These are phyloP conservation scores for Tenrec ecaudatus DNA, from an alignment of 2,113 vertebrate species.

Conservation along the genomic window DNA sequence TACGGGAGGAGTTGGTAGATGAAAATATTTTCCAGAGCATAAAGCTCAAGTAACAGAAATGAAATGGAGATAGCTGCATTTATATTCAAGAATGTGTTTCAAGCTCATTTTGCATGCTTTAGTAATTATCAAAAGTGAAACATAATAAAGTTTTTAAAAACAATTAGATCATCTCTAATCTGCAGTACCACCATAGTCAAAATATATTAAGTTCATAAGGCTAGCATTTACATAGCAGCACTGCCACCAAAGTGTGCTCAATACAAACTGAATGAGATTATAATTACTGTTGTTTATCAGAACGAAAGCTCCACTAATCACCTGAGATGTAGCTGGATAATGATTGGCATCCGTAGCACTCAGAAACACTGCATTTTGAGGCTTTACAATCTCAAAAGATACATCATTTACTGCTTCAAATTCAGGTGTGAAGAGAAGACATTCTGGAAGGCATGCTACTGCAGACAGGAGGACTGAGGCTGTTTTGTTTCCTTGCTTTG, in stretches of 20 bases:
- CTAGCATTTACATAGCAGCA: constrained; percentile 83
- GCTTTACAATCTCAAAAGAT: neutral
- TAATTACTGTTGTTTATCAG: constrained; percentile 79
- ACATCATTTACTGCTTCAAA: neutral
- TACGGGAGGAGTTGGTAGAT: neutral
- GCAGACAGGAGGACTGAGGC: neutral
- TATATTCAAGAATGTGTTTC: constrained; percentile 63
- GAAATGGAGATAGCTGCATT: constrained; percentile 70
- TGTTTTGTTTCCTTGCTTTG: neutral
- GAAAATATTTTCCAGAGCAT: constrained; percentile 74
- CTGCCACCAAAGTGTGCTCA: constrained; percentile 79
- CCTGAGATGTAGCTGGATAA: neutral
- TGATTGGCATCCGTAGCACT: neutral
- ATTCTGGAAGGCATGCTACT: neutral
- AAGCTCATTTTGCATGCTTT: constrained; percentile 70
- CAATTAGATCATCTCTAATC: constrained; percentile 83
- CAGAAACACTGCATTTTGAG: neutral
- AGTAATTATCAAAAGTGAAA: constrained; percentile 67
- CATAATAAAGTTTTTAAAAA: constrained; percentile 74
- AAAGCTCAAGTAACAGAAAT: constrained; percentile 79
- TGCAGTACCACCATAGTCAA: constrained; percentile 81
- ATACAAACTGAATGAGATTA: constrained; percentile 80
- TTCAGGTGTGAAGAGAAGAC: neutral
- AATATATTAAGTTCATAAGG: constrained; percentile 83
- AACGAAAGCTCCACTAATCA: constrained; percentile 79